phyloP scores from a whole-genome alignment of 2,113 vertebrate genomes.

The Picathartes gymnocephalus region DNA sequence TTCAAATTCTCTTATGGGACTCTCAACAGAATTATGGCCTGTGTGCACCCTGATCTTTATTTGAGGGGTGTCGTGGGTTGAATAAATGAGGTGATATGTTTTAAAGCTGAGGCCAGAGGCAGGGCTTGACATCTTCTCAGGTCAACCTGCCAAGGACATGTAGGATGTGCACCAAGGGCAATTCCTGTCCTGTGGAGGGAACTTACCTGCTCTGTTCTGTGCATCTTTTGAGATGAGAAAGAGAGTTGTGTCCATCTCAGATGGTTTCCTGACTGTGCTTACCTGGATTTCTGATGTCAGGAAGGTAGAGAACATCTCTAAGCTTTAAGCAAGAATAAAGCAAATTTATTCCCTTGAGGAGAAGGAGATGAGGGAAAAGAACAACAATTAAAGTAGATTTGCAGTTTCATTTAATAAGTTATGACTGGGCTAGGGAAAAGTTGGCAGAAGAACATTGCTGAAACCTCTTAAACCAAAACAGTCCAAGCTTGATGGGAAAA shows the following conservation, averaged over 20 bases:
- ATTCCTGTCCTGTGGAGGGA: background rate
- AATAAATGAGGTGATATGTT: background rate
- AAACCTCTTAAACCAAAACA: background rate
- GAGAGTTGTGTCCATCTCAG: background rate
- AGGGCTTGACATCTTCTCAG: background rate
- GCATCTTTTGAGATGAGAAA: background rate
- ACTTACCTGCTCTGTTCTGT: background rate
- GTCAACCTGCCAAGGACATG: background rate
- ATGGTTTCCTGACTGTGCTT: background rate
- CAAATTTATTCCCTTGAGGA: background rate
- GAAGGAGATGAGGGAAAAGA: background rate
- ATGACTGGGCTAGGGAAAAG: background rate
- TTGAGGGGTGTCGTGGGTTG: too few relatives aligned
- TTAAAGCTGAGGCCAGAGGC: background rate
- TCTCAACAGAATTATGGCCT: background rate
- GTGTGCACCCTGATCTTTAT: background rate
- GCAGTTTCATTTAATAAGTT: background rate
- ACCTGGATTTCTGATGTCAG: background rate
- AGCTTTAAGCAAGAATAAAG: background rate
- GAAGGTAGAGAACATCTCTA: background rate
- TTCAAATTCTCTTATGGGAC: rapidly evolving
- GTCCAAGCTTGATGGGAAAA: background rate
- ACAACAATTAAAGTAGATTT: background rate
- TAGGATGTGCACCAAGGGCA: background rate
- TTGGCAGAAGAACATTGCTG: background rate